Evolutionary conservation across 2,888 invertebrate species (phyloP).

Genomic region (Ametastegia equiseti): DNA sequence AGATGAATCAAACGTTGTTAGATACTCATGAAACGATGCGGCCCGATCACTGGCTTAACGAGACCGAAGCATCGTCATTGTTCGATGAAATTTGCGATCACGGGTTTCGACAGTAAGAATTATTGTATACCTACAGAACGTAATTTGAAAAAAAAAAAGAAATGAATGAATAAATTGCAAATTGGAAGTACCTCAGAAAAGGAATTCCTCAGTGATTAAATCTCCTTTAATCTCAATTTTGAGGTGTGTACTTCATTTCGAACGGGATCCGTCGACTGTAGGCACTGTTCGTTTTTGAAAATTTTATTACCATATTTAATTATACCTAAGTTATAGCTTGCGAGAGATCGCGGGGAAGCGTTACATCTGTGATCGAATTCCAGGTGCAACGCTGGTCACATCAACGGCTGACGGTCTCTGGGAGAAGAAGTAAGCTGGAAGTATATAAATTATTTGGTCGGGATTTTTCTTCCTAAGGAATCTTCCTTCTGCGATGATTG

Average conservation of each 20-base stretch:
- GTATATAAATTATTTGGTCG: too few relatives aligned
- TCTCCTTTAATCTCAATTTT: too few relatives aligned
- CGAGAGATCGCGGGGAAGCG: slow-evolving; percentile 64
- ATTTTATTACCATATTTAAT: background rate
- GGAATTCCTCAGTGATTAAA: too few relatives aligned
- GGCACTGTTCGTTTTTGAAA: background rate
- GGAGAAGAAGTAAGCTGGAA: slow-evolving; percentile 61
- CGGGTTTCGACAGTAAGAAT: slow-evolving; percentile 65
- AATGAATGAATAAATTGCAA: background rate
- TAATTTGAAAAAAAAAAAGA: background rate
- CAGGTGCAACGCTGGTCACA: slow-evolving; percentile 61
- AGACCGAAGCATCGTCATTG: slow-evolving; percentile 58
- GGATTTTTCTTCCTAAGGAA: too few relatives aligned
- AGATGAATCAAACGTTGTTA: slow-evolving; percentile 69
- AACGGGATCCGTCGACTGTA: background rate
- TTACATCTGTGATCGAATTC: slow-evolving; percentile 62
- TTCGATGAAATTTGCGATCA: slow-evolving; percentile 64
- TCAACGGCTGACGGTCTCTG: slow-evolving; percentile 66
- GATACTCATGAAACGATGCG: slow-evolving; percentile 61
- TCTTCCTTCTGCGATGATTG: background rate
- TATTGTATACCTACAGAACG: too few relatives aligned
- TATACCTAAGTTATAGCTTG: slow-evolving; percentile 61
- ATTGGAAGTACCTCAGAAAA: background rate
- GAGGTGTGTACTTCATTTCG: too few relatives aligned
- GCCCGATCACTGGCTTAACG: slow-evolving; percentile 57